Base-by-base conservation (phyloP, 2,113 vertebrate genomes). In the Calonectris borealis region DNA sequence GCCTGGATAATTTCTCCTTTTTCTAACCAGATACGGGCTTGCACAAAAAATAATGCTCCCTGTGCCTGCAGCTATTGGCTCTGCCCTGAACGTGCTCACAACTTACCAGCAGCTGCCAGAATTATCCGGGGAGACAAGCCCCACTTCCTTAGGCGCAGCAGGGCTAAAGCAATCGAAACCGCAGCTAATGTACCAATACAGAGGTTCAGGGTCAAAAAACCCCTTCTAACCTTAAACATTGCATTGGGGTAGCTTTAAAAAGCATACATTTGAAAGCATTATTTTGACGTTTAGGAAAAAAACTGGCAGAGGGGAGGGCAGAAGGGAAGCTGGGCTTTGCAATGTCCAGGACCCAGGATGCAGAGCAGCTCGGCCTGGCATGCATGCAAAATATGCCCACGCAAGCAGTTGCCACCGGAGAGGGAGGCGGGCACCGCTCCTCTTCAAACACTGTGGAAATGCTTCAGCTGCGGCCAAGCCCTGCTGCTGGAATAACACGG, bases 111-210 rank as follows among this genome's bases (percentile, higher is more conserved):
- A 54, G 62, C 70, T 48, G 51, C 90, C 3, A 3, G 65, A 51
- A 8, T 6, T 9, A 18, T 0, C 25, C 0, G 0, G 60, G 49
- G 49, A 65, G 58, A 25, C 29, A 13, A 36, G 16, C 7, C 16
- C 48, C 18, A 1, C 40, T 65, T 84, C 73, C 72, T 68, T 38
- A 93, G 60, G 7, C 40, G 40, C 42, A 2, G 66, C 64, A 21
- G n/a, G n/a, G 54, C 31, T 22, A 48, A 26, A 62, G 61, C 84
- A 26, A 42, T 1, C 7, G 0, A 38, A 84, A 72, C 46, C 14
- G 1, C 11, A 2, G 75, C 42, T 32, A 25, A 3, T 0, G 2
- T 1, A 10, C 34, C 6, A 2, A 22, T 0, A 20, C 32, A 10
- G 38, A 44, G 36, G 16, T 1, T 26, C 19, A 7, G n/a, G 61